These are phyloP conservation scores for Oplegnathus fasciatus DNA, from an alignment of 2,113 vertebrate genomes.

Conservation along the genomic window DNA sequence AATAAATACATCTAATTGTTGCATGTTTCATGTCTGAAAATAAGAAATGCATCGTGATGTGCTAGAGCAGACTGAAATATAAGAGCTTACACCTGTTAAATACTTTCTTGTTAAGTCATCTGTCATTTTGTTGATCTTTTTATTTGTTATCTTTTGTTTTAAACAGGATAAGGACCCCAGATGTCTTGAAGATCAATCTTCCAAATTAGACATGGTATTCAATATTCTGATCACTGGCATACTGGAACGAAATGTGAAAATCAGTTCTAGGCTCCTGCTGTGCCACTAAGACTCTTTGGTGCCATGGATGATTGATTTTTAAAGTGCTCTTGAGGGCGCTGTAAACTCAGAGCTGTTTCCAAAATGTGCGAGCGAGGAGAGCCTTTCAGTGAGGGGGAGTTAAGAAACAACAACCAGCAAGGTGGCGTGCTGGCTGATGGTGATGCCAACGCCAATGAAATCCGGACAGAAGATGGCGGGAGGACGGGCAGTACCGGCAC, in stretches of 20 bases:
- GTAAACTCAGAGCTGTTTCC: conserved; percentile 53
- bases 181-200: conserved; percentile 28
- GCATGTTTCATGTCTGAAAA: background rate
- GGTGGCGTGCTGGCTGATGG: conserved; percentile 53
- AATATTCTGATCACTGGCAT: background rate
- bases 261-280: background rate
- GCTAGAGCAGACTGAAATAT: background rate
- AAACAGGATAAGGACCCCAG: conserved; percentile 48
- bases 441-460: conserved; percentile 84
- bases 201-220: conserved; percentile 31
- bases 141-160: conserved; percentile 17
- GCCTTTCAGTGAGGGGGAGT: conserved; percentile 57
- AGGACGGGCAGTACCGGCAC: conserved; percentile 51
- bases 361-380: conserved; percentile 79
- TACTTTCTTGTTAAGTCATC: background rate
- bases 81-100: background rate
- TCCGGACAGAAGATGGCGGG: conserved; percentile 61
- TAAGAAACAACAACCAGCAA: conserved; percentile 81
- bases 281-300: conserved; percentile 34
- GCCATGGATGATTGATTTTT: conserved; percentile 51
- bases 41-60: background rate
- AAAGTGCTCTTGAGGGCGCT: conserved; percentile 50
- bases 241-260: conserved; percentile 33
- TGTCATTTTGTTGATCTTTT: conserved; percentile 1
- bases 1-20: background rate